Percentiles rank a stretch among this genome's conserved stretches.
Conservation (phyloP, 2,888 invertebrate genomes). For the Lobophora halterata region DNA sequence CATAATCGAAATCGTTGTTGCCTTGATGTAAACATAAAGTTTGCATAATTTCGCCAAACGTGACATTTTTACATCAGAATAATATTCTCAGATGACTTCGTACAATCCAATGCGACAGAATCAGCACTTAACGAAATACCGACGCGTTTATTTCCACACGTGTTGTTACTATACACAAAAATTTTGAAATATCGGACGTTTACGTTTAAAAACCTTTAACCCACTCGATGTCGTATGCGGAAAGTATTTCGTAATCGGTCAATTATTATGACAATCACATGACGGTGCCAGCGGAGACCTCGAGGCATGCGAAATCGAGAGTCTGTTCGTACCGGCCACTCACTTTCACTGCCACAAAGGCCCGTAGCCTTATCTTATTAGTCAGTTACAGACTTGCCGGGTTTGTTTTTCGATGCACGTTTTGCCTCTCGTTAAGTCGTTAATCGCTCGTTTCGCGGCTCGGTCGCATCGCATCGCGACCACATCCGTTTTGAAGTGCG, state of each 20-base stretch:
- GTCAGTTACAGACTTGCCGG: slow-evolving; percentile 37
- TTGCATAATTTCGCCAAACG: slow-evolving; percentile 40
- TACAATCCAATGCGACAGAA: no score
- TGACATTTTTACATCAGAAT: slow-evolving; percentile 44
- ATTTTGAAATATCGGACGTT: slow-evolving; percentile 7
- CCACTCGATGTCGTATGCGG: slow-evolving; percentile 12
- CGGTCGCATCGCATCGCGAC: slow-evolving; percentile 19
- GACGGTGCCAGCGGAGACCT: slow-evolving; percentile 37
- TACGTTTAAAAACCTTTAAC: slow-evolving; percentile 3
- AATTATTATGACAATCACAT: slow-evolving; percentile 33
- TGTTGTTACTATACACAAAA: no score
- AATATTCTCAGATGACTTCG: no score
- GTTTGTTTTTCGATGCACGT: slow-evolving; percentile 42
- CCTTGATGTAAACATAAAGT: slow-evolving; percentile 38
- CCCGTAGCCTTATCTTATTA: slow-evolving; percentile 50
- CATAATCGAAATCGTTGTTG: slow-evolving; percentile 35
- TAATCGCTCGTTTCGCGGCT: slow-evolving; percentile 25
- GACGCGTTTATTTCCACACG: slow-evolving; percentile 6
- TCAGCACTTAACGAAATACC: slow-evolving; percentile 7
- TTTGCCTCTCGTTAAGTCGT: slow-evolving; percentile 29
- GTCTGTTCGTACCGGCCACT: slow-evolving; percentile 44
- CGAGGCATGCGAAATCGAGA: slow-evolving; percentile 62
- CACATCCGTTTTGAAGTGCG: slow-evolving; percentile 19
- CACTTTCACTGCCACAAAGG: slow-evolving; percentile 60
- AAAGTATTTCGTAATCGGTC: slow-evolving; percentile 35